A percentile compares a stretch with the other conserved stretches of the same genome.
These are phyloP conservation scores for Natrix natrix DNA, from an alignment of 2,797 vertebrate genomes.

Conservation along the genomic window DNA sequence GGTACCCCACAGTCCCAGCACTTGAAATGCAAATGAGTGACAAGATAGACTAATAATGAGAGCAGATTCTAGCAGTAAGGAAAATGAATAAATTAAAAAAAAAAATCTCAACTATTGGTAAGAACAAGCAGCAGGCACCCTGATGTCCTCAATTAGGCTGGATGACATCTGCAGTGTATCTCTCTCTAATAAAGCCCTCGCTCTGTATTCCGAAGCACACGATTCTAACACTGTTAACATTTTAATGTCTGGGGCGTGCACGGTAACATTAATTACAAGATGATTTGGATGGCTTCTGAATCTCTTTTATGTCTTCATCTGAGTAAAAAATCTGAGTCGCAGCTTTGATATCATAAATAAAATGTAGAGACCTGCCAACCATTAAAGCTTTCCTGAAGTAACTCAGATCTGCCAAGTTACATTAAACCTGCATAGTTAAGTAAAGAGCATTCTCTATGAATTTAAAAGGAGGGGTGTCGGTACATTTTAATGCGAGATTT, in stretches of 20 bases:
- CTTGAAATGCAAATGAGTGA: conserved; percentile 99
- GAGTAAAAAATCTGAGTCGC: conserved; percentile 92
- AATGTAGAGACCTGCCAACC: conserved; percentile 91
- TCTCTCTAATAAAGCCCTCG: conserved; percentile 98
- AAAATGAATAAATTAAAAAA: conserved; percentile 97
- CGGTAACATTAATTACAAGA: conserved; percentile 99
- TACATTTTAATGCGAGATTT: conserved; percentile 57
- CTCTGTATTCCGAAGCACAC: conserved; percentile 99
- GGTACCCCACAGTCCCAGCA: conserved; percentile 86
- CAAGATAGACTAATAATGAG: conserved; percentile 98
- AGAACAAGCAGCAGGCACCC: conserved; percentile 97
- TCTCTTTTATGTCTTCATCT: conserved; percentile 94
- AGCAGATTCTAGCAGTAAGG: conserved; percentile 93
- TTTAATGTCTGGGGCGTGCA: conserved; percentile 98
- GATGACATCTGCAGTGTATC: conserved; percentile 97
- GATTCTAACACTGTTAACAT: conserved; percentile 99
- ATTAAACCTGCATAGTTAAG: conserved; percentile 82
- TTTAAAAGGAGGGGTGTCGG: conserved; percentile 81
- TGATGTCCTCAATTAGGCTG: conserved; percentile 99
- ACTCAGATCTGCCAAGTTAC: conserved; percentile 83
- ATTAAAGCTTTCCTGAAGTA: conserved; percentile 80
- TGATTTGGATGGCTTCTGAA: conserved; percentile 94
- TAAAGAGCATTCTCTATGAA: conserved; percentile 83
- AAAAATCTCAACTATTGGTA: conserved; percentile 88
- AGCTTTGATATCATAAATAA: conserved; percentile 96